Conservation (phyloP, 1,140 invertebrate species). For the Anastrepha obliqua region DNA sequence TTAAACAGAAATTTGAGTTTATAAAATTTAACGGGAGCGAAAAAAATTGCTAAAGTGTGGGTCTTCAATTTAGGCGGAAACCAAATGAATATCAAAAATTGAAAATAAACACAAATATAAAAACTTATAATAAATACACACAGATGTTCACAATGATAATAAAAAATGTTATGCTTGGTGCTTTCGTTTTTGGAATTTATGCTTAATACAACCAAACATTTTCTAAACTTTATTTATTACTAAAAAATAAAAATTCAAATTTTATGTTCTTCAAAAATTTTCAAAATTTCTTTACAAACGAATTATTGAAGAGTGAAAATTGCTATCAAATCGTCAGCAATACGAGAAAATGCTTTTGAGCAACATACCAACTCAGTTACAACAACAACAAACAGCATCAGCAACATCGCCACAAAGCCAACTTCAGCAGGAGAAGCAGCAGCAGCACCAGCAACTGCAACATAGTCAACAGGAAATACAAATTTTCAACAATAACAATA, state of each 20-base stretch:
- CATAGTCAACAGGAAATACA: not conserved
- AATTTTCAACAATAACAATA: slow-evolving; percentile 12
- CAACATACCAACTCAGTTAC: not conserved
- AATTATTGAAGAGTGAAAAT: not conserved
- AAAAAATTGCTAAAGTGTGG: no score
- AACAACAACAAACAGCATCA: slow-evolving; percentile 32
- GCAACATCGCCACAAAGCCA: slow-evolving; percentile 16
- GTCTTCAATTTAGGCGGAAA: no score
- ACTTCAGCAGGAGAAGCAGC: not conserved
- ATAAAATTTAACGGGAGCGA: no score
- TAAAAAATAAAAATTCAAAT: not conserved
- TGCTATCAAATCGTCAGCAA: not conserved
- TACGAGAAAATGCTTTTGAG: slow-evolving; percentile 52
- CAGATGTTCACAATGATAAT: no score
- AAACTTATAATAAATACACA: no score
- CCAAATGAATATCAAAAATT: no score
- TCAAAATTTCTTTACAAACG: not conserved
- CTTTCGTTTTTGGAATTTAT: no score
- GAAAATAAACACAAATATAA: not conserved
- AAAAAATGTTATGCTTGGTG: no score
- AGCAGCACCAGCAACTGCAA: not conserved
- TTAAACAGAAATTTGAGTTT: not conserved
- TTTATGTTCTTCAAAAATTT: not conserved
- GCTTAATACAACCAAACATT: no score
- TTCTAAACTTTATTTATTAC: no score